Conservation (phyloP, 2,888 invertebrate genomes). For the Anoplius nigerrimus region DNA sequence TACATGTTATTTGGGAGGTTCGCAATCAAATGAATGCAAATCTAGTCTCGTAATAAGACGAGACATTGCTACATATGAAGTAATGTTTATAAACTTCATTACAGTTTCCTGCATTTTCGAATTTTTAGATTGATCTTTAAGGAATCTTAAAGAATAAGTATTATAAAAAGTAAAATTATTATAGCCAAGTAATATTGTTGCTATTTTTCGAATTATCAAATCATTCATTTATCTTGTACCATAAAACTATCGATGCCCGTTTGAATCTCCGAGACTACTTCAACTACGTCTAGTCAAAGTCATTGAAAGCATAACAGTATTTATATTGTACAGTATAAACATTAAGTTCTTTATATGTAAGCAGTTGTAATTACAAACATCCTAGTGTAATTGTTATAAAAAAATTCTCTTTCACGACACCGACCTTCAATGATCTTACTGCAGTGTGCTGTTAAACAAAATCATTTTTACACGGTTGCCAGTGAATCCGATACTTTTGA, state of each 20-base stretch:
- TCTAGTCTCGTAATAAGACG: slow-evolving; percentile 53
- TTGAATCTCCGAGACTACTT: slow-evolving; percentile 36
- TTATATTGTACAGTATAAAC: slow-evolving; percentile 45
- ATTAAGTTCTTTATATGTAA: slow-evolving; percentile 44
- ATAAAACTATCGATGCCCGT: slow-evolving; percentile 25
- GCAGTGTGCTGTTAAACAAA: no score
- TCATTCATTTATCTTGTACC: slow-evolving; percentile 38
- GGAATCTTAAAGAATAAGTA: slow-evolving; percentile 45
- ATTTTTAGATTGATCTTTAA: slow-evolving; percentile 46
- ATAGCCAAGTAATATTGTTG: slow-evolving; percentile 16
- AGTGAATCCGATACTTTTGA: no score
- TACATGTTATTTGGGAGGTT: slow-evolving; percentile 42
- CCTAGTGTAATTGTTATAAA: slow-evolving; percentile 22
- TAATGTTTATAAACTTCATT: slow-evolving; percentile 43
- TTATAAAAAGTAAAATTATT: slow-evolving; percentile 30
- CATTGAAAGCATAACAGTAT: slow-evolving; percentile 51
- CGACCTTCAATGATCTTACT: no score
- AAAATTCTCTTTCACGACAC: slow-evolving; percentile 13
- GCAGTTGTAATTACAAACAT: slow-evolving; percentile 38
- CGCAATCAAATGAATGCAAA: slow-evolving; percentile 44
- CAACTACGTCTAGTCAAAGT: slow-evolving; percentile 51
- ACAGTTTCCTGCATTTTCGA: slow-evolving; percentile 46
- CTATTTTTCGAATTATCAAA: slow-evolving; percentile 6
- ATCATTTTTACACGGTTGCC: no score
- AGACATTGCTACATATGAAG: slow-evolving; percentile 48